Evolutionary conservation across 2,888 invertebrate species (phyloP), one percentile per base, ranked within the genome.

Genomic region (Lithophane ornitopus): DNA sequence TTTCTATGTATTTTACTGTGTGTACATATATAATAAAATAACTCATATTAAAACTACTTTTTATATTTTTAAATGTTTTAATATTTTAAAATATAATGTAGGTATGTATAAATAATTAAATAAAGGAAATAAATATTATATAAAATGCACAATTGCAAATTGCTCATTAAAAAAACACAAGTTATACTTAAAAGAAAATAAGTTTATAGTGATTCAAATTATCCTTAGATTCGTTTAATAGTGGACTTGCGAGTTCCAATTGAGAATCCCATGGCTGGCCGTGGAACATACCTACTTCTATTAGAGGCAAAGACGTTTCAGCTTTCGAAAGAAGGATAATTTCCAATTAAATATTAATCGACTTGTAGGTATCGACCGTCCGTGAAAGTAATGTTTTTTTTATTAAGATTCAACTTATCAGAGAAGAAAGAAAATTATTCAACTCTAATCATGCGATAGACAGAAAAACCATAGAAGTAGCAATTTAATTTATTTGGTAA

Each of bases 401-500:
- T 26, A 26, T 6, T 26, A 56, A 12, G 8, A 41, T 28, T 0
- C 12, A 41, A 59, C n/a, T n/a, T n/a, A n/a, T n/a, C n/a, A n/a
- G n/a, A 22, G 9, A n/a, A 1, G 22, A 41, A 8, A 3, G 0
- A 19, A 16, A 52, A 7, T 26, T 6, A 16, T 11, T 26, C 19
- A 26, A 1, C 12, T 66, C 14, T 67, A 39, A 67, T 49, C 26
- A 68, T 3, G 7, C 7, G 8, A 1, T 12, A 54, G 9, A 28
- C 14, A 73, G 22, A 74, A 16, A 62, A 26, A n/a, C 46, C 39
- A n/a, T 59, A 77, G 14, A 77, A 77, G 7, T 7, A 41, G 6
- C 34, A 26, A 59, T 34, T 41, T 26, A 49, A 46, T 63, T 56
- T 49, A 28, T 78, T 34, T 77, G 8, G 28, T 26, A 63, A 28